Base-by-base conservation (phyloP, 2,888 invertebrate genomes). In the Apamea epomidion region DNA sequence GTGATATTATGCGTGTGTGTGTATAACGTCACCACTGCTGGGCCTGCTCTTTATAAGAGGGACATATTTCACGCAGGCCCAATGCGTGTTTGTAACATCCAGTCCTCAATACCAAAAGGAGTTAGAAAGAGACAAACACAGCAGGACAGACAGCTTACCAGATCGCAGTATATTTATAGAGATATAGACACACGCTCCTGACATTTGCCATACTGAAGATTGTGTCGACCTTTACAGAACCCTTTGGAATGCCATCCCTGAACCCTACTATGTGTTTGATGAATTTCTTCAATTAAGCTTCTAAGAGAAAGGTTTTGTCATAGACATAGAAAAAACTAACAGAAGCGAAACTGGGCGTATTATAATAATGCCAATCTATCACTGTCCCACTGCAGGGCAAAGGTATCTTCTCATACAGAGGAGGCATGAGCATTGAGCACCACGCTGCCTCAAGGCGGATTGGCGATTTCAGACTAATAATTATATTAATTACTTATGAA, bases 201-300 rank as follows among this genome's bases (percentile, higher is more conserved):
- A 87, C 89, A 90, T 90, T 90, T 90, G 84, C 84, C 73, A 54
- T 71, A 42, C 29, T 76, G 78, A 89, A 89, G 88, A 89, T 84
- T 83, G 80, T 79, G 79, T 62, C 82, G 87, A 90, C 88, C 90
- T 90, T 90, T 89, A 51, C 29, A 77, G 80, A 79, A 83, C 83
- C 88, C 88, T 87, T 85, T 82, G 80, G 79, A 81, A 86, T 89
- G 85, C 58, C 86, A 81, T 79, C 78, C 78, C 51, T 68, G 65
- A 71, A 76, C 81, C 75, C 32, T 81, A 79, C 77, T 62, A 79
- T 54, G 68, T 67, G 65, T 54, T 68, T 69, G 32, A 80, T 68
- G 18, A 58, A 71, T 82, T 68, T 68, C 29, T 45, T 74, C 32
- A 60, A 42, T 29, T 5, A 51, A 51, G 10, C 4, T 5, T 54